These are phyloP conservation scores for Neopelma chrysocephalum DNA, from an alignment of 2,797 vertebrate genomes.

Conservation along the genomic window DNA sequence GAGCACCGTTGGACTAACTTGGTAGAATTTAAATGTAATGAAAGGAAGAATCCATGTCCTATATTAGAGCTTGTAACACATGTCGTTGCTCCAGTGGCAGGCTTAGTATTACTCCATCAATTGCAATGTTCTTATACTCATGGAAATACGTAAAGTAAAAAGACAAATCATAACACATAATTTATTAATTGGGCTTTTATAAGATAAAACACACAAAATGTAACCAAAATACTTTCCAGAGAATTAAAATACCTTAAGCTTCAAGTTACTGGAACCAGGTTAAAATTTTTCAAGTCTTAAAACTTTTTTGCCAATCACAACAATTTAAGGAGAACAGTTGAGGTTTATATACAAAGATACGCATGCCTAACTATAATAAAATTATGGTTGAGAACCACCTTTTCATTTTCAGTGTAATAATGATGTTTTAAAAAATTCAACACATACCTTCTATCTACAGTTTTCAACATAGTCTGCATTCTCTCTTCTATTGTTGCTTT, in stretches of 20 bases:
- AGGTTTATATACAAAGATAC: not conserved
- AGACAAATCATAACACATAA: not conserved
- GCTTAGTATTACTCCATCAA: not conserved
- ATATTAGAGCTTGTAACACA: not conserved
- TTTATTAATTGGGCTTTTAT: not conserved
- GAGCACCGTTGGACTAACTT: fast-evolving
- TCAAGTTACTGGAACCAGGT: not conserved
- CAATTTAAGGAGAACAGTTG: not conserved
- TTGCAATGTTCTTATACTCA: not conserved
- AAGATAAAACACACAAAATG: not conserved
- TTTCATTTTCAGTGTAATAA: not conserved
- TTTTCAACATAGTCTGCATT: conserved; percentile 98
- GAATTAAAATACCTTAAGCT: not conserved
- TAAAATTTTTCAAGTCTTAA: not conserved
- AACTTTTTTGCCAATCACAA: not conserved
- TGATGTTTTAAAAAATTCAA: not conserved
- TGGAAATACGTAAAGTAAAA: not conserved
- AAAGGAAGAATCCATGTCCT: not conserved
- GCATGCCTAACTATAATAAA: not conserved
- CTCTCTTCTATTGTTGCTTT: conserved; percentile 98
- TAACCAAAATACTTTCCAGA: not conserved
- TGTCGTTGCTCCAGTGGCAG: not conserved
- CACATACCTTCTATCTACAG: conserved; percentile 89
- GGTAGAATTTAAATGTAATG: not conserved
- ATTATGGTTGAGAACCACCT: not conserved